Base-by-base conservation (phyloP, 2,888 invertebrate species). In the Athalia rosae region DNA sequence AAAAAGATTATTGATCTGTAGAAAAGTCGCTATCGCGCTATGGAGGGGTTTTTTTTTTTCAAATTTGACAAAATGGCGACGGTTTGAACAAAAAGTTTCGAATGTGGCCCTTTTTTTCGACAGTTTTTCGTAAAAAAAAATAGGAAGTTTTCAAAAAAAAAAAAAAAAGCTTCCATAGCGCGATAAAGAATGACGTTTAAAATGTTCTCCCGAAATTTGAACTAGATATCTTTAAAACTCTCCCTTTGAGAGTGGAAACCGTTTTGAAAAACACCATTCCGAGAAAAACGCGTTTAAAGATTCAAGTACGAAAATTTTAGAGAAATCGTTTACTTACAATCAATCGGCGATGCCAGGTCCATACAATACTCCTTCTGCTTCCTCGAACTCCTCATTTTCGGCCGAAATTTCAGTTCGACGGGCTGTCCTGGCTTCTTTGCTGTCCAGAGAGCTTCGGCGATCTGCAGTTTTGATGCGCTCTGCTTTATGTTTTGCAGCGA, bases 261-360 rank as follows among this genome's bases (percentile, higher is more conserved):
- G 76, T 58, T 76, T 79, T 76, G 73, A 80, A 79, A 80, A 79
- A 80, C 48, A n/a, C 63, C 15, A 48, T 79, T 78, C n/a, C 59
- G 78, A 79, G 79, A 76, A 77, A 79, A 77, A 78, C 77, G 74
- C 74, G 78, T 69, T 79, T 53, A 74, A 80, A 80, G 64, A 53
- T 80, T 78, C 11, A 13, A 67, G 78, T 78, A 11, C 15, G 71
- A 41, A 63, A 77, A 28, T 80, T 76, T 78, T 9, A 76, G 50
- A 71, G 45, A 76, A 80, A 74, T 78, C 62, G 73, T 76, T 45
- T 67, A 80, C 79, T 79, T 79, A 80, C 80, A 58, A 59, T 79
- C 71, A 80, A 77, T 80, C 78, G 53, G 79, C 78, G 78, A 81
- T 81, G 71, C 80, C 80, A 77, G 81, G 76, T 77, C 79, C 79